phyloP scores from a whole-genome alignment of 2,113 vertebrate genomes.

The Australoheros scitulus region DNA sequence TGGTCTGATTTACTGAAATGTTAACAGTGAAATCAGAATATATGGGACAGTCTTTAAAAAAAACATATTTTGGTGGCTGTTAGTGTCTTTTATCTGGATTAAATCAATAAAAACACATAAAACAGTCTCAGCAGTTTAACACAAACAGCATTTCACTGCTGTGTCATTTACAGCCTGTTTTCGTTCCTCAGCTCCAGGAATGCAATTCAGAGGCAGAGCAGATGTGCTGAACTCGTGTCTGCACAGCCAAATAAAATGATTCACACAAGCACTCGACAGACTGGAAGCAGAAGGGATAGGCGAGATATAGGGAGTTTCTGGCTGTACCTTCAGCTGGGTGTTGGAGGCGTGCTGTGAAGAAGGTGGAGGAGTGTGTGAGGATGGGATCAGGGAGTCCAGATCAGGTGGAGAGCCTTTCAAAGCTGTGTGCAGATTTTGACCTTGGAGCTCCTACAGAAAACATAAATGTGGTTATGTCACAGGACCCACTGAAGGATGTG shows the following conservation, averaged over 20 bases:
- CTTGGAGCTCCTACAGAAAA: slow-evolving; percentile 81
- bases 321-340: slow-evolving; percentile 53
- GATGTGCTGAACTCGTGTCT: slow-evolving; percentile 56
- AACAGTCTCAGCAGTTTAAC: not conserved
- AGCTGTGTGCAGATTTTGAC: slow-evolving; percentile 67
- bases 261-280: slow-evolving; percentile 23
- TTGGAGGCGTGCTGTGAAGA: slow-evolving; percentile 45
- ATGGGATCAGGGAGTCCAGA: slow-evolving; percentile 27
- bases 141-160: not conserved
- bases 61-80: not conserved
- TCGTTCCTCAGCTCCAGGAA: slow-evolving; percentile 46
- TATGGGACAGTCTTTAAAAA: not conserved
- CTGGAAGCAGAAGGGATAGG: slow-evolving; percentile 17
- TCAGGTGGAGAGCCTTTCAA: slow-evolving; percentile 39
- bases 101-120: not conserved
- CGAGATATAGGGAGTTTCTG: slow-evolving; percentile 15
- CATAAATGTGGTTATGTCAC: not conserved
- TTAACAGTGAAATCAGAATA: not conserved
- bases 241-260: slow-evolving; percentile 52
- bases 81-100: not conserved
- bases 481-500: not conserved
- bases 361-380: slow-evolving; percentile 36
- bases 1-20: not conserved
- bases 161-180: slow-evolving; percentile 4
- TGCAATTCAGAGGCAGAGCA: slow-evolving; percentile 48